phyloP scores from a whole-genome alignment of 2,888 invertebrate genomes.

The Lycia hirtaria region DNA sequence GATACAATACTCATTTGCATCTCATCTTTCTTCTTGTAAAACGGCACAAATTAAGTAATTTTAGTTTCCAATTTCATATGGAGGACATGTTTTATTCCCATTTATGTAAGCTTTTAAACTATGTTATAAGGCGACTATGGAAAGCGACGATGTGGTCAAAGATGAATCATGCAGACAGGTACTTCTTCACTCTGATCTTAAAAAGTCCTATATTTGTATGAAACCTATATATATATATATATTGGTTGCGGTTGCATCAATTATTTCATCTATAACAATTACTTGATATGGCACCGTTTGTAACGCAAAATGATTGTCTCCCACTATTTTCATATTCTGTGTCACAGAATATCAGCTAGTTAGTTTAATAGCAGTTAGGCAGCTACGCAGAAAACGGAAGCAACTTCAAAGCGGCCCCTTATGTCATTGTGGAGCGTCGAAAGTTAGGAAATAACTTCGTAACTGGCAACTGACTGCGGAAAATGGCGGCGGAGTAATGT shows the following conservation, averaged over 20 bases:
- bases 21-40: slow-evolving; percentile 49
- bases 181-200: too few relatives aligned
- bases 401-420: slow-evolving; percentile 64
- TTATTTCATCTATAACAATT: too few relatives aligned
- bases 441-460: slow-evolving; percentile 69
- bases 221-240: too few relatives aligned
- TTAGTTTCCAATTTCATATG: too few relatives aligned
- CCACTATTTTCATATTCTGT: not conserved
- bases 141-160: too few relatives aligned
- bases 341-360: slow-evolving; percentile 31
- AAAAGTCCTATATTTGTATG: not conserved
- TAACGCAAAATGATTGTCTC: not conserved
- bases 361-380: slow-evolving; percentile 65
- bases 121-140: too few relatives aligned
- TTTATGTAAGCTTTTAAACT: too few relatives aligned
- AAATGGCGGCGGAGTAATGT: slow-evolving; percentile 62
- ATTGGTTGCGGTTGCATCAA: too few relatives aligned
- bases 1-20: slow-evolving; percentile 46
- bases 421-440: slow-evolving; percentile 65
- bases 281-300: not conserved
- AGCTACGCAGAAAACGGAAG: slow-evolving; percentile 68
- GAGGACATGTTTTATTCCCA: too few relatives aligned
- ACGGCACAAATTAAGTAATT: too few relatives aligned
- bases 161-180: too few relatives aligned
- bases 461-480: slow-evolving; percentile 63